Conservation (phyloP, 2,888 invertebrate genomes). For the Bellardia pandia region DNA sequence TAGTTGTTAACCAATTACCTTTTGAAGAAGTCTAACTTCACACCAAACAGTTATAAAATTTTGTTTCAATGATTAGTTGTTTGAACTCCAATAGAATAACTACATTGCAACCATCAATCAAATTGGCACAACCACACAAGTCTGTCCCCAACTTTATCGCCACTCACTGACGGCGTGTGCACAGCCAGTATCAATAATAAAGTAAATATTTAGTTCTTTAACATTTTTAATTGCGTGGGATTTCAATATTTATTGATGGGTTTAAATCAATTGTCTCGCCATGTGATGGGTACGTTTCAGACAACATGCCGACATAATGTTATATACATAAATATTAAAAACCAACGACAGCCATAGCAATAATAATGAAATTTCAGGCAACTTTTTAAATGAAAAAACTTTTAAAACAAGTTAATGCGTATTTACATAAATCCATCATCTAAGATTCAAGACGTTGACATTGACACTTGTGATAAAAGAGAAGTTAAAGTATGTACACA, state of each 20-base stretch:
- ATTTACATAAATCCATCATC: slow-evolving; percentile 46
- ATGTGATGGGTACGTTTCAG: slow-evolving; percentile 1
- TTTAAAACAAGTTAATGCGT: slow-evolving; percentile 40
- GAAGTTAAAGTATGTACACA: slow-evolving; percentile 4
- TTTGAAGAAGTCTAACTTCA: too few species aligned
- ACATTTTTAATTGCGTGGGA: slow-evolving; percentile 38
- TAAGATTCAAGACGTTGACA: slow-evolving; percentile 34
- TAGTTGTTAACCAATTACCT: too few species aligned
- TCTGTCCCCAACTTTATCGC: not conserved
- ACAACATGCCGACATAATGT: slow-evolving; percentile 33
- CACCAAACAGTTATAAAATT: too few species aligned
- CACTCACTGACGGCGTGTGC: too few species aligned
- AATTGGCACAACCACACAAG: not conserved
- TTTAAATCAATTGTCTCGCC: slow-evolving; percentile 31
- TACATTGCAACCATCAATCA: not conserved
- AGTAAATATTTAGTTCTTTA: not conserved
- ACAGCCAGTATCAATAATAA: not conserved
- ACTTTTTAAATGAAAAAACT: slow-evolving; percentile 15
- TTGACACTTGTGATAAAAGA: slow-evolving; percentile 29
- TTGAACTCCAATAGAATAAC: too few species aligned
- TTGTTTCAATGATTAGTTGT: too few species aligned
- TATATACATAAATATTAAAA: slow-evolving; percentile 13
- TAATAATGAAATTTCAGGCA: not conserved
- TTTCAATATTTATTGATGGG: slow-evolving; percentile 23
- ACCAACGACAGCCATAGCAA: not conserved